Evolutionary conservation across 2,113 vertebrate genomes (phyloP).

Genomic region (Opisthocomus hoazin): DNA sequence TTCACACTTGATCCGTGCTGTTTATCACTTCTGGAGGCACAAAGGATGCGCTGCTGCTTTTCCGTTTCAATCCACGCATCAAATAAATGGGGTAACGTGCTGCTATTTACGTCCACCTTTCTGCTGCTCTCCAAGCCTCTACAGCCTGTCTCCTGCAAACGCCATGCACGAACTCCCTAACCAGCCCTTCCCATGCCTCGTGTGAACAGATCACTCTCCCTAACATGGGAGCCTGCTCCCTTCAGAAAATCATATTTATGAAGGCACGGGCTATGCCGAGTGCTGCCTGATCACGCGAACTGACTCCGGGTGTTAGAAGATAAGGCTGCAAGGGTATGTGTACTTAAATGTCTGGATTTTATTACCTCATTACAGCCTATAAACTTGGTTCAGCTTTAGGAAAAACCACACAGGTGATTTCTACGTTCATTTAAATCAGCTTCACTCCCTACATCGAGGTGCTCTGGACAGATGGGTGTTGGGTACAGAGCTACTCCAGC

Average conservation of each 20-base stretch:
- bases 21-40: background rate
- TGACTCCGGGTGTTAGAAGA: background rate
- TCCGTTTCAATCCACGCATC: background rate
- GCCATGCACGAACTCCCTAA: background rate
- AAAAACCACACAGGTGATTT: background rate
- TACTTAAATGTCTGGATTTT: background rate
- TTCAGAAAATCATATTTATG: background rate
- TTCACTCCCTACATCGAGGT: background rate
- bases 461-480: background rate
- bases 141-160: background rate
- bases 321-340: background rate
- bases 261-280: accelerated
- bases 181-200: background rate
- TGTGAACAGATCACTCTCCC: background rate
- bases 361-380: background rate
- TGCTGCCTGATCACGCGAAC: background rate
- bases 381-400: background rate
- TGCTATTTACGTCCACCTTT: background rate
- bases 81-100: accelerated
- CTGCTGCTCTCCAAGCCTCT: background rate
- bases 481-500: background rate
- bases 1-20: background rate
- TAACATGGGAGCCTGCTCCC: background rate
- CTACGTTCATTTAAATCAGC: background rate
- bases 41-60: background rate